A percentile compares a stretch with the other conserved stretches of the same genome.
Evolutionary conservation across 2,888 invertebrate genomes (phyloP).

Genomic region (Syrista parreyssii): DNA sequence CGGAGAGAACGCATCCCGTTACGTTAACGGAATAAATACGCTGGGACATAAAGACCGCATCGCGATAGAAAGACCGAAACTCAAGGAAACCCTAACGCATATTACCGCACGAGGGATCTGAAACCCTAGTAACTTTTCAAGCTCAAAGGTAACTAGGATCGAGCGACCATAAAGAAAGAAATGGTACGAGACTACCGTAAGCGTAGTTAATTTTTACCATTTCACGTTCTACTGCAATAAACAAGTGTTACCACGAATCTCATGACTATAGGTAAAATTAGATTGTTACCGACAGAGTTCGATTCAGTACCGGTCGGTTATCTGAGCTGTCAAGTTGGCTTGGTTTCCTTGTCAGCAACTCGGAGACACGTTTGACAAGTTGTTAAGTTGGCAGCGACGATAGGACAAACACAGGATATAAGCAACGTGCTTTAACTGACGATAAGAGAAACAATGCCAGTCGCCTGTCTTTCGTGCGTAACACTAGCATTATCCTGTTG

Average conservation of each 20-base stretch:
- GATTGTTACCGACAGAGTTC: background rate
- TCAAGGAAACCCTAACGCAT: no score
- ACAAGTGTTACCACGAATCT: background rate
- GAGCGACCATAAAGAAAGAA: no score
- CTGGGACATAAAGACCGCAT: background rate
- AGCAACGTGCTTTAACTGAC: conserved; percentile 42
- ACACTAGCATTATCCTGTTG: no score
- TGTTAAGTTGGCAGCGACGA: background rate
- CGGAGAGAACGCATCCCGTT: no score
- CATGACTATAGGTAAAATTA: background rate
- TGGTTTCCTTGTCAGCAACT: background rate
- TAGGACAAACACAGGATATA: conserved; percentile 34
- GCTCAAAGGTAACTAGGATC: no score
- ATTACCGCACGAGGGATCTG: no score
- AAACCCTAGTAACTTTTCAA: no score
- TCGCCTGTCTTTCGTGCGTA: background rate
- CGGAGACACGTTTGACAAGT: background rate
- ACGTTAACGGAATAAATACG: background rate
- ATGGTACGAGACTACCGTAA: no score
- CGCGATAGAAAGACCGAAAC: no score
- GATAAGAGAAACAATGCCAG: conserved; percentile 36
- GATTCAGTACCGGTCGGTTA: background rate
- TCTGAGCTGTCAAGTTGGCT: background rate
- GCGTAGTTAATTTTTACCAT: background rate
- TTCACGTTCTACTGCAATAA: background rate